Evolutionary conservation across 2,888 invertebrate genomes (phyloP).

Genomic region (Leptogaster cylindrica): DNA sequence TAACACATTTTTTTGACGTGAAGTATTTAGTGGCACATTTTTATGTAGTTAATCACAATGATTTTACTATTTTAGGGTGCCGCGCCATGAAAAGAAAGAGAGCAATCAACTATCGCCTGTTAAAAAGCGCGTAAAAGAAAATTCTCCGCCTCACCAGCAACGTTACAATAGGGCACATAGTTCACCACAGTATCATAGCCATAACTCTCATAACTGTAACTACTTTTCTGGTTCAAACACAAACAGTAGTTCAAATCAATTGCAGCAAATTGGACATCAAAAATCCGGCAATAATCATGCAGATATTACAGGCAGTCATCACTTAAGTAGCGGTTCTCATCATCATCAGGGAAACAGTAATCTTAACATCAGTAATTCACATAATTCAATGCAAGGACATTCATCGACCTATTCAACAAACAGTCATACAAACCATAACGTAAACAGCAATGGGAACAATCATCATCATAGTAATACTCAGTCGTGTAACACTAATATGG

Average conservation of each 20-base stretch:
- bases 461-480: constrained; percentile 53
- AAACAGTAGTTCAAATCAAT: constrained; percentile 52
- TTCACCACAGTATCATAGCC: constrained; percentile 61
- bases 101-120: constrained; percentile 93
- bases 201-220: constrained; percentile 58
- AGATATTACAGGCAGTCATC: constrained; percentile 43
- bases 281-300: constrained; percentile 41
- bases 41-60: background rate
- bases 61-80: constrained; percentile 62
- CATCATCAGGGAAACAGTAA: constrained; percentile 52
- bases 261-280: constrained; percentile 41
- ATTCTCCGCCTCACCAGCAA: constrained; percentile 79
- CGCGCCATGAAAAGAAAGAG: constrained; percentile 76
- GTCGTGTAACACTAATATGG: constrained; percentile 42
- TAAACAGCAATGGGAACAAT: constrained; percentile 51
- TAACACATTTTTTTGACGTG: no score
- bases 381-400: constrained; percentile 50
- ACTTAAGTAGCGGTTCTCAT: constrained; percentile 31
- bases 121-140: constrained; percentile 96
- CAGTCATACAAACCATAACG: constrained; percentile 50
- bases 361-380: constrained; percentile 41
- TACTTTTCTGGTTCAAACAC: constrained; percentile 51
- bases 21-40: no score
- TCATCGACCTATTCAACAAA: constrained; percentile 46
- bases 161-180: constrained; percentile 61